Conservation (phyloP, 1,140 invertebrate species). For the Pentalonia nigronervosa region DNA sequence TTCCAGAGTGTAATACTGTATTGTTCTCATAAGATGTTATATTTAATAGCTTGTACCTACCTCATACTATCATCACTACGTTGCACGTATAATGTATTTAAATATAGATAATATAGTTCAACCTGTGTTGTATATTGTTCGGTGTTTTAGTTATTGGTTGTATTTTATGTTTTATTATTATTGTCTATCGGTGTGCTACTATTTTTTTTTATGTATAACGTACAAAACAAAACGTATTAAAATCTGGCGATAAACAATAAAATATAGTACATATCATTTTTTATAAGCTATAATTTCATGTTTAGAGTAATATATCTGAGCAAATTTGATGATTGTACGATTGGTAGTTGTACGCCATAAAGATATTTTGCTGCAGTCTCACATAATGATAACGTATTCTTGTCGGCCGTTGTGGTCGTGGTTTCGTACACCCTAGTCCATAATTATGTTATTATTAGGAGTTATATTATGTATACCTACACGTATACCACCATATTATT, state of each 20-base stretch:
- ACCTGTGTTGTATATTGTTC: not conserved
- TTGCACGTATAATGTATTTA: not conserved
- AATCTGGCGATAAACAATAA: not conserved
- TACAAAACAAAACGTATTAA: not conserved
- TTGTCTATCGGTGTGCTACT: not conserved
- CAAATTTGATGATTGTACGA: not conserved
- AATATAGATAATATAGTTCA: not conserved
- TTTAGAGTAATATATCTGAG: not conserved
- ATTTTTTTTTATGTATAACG: not conserved
- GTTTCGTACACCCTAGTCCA: not conserved
- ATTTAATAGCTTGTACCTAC: not conserved
- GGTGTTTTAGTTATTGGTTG: not conserved
- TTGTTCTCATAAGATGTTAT: too few relatives aligned
- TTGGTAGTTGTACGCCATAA: not conserved
- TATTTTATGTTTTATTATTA: not conserved
- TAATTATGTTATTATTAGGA: slow-evolving; percentile 3
- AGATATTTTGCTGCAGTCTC: not conserved
- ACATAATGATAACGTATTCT: not conserved
- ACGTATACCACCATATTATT: not conserved
- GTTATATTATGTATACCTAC: not conserved
- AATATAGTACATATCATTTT: not conserved
- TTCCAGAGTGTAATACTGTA: too few relatives aligned
- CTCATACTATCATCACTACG: not conserved
- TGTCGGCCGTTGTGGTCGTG: not conserved
- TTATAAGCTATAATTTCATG: not conserved